Conservation (phyloP, 2,888 invertebrate genomes). For the Perizoma flavofasciatum region DNA sequence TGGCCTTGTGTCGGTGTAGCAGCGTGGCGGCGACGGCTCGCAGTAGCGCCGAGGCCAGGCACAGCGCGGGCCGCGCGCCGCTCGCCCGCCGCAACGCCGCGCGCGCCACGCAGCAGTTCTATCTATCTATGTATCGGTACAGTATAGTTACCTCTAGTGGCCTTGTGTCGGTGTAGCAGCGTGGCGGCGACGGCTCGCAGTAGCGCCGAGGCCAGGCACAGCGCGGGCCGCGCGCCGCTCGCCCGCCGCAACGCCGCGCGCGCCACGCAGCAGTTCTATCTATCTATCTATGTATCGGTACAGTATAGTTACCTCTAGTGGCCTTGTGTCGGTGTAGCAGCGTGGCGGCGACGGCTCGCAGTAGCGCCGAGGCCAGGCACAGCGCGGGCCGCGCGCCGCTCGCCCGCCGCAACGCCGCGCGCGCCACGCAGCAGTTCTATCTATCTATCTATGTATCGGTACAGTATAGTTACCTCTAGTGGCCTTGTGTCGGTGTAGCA, state of each 20-base stretch:
- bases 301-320: conserved; percentile 37
- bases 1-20: conserved; percentile 90
- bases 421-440: conserved; percentile 91
- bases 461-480: conserved; percentile 37
- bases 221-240: conserved; percentile 84
- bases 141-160: conserved; percentile 47
- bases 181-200: conserved; percentile 88
- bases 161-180: conserved; percentile 91
- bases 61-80: conserved; percentile 80
- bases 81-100: conserved; percentile 89
- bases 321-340: conserved; percentile 91
- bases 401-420: conserved; percentile 90
- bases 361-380: conserved; percentile 73
- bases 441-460: neutral
- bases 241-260: conserved; percentile 91
- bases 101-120: conserved; percentile 92
- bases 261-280: conserved; percentile 90
- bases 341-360: conserved; percentile 87
- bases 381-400: conserved; percentile 83
- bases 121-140: neutral
- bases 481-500: conserved; percentile 91
- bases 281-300: neutral
- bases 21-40: conserved; percentile 89
- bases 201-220: conserved; percentile 74
- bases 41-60: conserved; percentile 74